Conservation (phyloP, 2,797 vertebrate species). For the Dryobates pubescens region DNA sequence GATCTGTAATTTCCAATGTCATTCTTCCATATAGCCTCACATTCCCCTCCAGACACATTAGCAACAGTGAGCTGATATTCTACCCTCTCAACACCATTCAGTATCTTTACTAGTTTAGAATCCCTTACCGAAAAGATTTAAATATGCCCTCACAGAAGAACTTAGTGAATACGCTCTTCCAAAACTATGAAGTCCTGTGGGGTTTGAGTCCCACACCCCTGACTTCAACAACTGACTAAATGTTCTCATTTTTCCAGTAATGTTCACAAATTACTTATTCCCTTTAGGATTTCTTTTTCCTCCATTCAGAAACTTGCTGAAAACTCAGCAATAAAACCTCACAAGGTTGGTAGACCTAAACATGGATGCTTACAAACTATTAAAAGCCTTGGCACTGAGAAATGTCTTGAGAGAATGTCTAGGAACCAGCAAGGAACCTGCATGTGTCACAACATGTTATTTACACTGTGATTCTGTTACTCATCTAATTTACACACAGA, state of each 20-base stretch:
- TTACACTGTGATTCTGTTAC: constrained; percentile 20
- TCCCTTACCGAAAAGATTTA: background rate
- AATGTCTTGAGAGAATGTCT: background rate
- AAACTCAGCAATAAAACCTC: background rate
- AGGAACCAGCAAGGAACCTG: constrained; percentile 12
- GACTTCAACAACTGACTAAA: background rate
- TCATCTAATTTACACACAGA: constrained; percentile 16
- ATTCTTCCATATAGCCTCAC: background rate
- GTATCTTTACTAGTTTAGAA: background rate
- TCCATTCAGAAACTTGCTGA: background rate
- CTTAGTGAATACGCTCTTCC: background rate
- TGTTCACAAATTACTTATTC: background rate
- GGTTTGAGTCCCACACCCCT: background rate
- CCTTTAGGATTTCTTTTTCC: background rate
- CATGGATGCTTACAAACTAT: background rate
- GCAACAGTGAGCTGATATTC: background rate
- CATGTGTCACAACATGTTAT: background rate
- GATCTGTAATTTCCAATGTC: background rate
- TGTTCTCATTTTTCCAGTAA: background rate
- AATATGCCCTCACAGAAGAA: background rate
- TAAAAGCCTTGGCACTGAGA: constrained; percentile 14
- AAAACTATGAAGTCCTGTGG: background rate
- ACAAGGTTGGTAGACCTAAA: background rate
- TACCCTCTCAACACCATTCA: background rate
- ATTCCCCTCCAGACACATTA: background rate